Base-by-base conservation (phyloP, 2,888 invertebrate genomes). In the Drosophila subsilvestris region DNA sequence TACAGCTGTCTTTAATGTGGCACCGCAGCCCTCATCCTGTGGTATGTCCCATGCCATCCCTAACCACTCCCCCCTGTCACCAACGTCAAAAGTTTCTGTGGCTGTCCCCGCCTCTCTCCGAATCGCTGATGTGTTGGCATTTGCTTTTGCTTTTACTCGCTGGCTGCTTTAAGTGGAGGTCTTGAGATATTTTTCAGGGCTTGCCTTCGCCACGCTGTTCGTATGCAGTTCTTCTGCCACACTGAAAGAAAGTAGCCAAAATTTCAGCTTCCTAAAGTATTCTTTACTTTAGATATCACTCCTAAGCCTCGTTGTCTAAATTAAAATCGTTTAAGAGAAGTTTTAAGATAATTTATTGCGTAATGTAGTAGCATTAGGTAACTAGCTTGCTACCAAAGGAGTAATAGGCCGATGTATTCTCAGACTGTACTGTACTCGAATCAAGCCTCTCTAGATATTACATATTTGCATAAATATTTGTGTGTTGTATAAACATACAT, bases 61-160 rank as follows among this genome's bases (percentile, higher is more conserved):
- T 37, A n/a, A 49, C 42, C 12, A 25, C 49, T 20, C 12, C 14
- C 3, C 48, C 20, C 70, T 76, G 76, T 72, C 66, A 72, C 56
- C 66, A 70, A 61, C 74, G 76, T 86, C 78, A 83, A 78, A 80
- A 88, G 84, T 83, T 84, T 80, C 50, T 84, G 86, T 47, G 83
- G 86, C 71, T 71, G 53, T 63, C 66, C 58, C 71, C 66, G 71
- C 81, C 74, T 81, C 61, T 66, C 65, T 49, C 37, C 20, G 68
- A 70, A 58, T 65, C 48, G 70, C 70, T 74, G 74, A 74, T 74
- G 78, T 77, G 84, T 77, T 72, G 71, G 72, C 65, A 66, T 75
- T 73, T 74, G 70, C 69, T 63, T 75, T 70, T 71, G 67, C 56
- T 63, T 61, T 58, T 66, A 68, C 57, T 56, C 60, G 68, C 61